phyloP scores from a whole-genome alignment of 2,113 vertebrate species.

The Catharus minimus region DNA sequence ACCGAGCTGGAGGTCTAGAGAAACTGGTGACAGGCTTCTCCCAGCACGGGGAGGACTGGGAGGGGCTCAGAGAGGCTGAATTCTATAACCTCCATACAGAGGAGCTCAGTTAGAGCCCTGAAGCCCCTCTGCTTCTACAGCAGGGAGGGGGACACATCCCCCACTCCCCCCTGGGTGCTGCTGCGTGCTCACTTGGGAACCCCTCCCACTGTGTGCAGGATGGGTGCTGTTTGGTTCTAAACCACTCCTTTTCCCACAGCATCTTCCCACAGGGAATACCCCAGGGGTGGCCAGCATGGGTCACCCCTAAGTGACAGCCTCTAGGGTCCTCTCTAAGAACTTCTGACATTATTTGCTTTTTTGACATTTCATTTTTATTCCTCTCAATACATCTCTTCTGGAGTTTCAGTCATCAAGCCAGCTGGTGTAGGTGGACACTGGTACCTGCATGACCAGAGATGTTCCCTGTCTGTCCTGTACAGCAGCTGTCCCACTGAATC shows the following conservation, averaged over 20 bases:
- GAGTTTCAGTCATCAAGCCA: neutral
- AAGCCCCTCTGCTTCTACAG: neutral
- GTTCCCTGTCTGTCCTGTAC: neutral
- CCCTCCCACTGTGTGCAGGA: fast-evolving
- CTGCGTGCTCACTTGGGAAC: neutral
- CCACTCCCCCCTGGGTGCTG: fast-evolving
- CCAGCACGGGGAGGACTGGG: fast-evolving
- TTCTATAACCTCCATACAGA: neutral
- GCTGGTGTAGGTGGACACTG: neutral
- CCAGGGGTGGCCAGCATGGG: neutral
- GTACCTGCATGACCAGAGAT: neutral
- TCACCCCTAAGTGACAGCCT: neutral
- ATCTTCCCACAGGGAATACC: neutral
- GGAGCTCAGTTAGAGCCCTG: neutral
- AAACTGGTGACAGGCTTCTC: neutral
- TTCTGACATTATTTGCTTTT: neutral
- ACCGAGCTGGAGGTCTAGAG: neutral
- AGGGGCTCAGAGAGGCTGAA: neutral
- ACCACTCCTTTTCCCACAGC: neutral
- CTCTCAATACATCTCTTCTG: neutral
- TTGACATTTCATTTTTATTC: neutral
- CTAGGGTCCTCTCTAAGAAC: neutral
- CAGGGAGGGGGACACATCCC: neutral
- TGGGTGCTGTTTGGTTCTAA: neutral
- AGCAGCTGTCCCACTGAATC: neutral